Percentiles rank a stretch among this genome's conserved stretches.
These are phyloP conservation scores for Brachycybe producta DNA, from an alignment of 2,888 invertebrate species.

Conservation along the genomic window DNA sequence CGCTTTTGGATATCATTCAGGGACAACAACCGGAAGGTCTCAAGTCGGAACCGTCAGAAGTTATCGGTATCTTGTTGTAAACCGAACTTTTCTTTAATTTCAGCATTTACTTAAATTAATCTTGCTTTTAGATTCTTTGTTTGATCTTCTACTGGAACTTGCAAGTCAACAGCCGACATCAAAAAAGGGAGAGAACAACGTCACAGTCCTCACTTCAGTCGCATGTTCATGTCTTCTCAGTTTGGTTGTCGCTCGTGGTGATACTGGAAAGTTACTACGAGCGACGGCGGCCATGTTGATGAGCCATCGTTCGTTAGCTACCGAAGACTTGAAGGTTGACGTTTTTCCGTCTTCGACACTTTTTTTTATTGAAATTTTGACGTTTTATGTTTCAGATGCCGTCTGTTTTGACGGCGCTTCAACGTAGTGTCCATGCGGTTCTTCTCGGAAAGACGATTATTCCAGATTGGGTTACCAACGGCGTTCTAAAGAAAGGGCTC, in stretches of 20 bases:
- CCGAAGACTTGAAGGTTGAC: slow-evolving; percentile 63
- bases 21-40: slow-evolving; percentile 77
- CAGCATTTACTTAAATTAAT: slow-evolving; percentile 12
- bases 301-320: slow-evolving; percentile 60
- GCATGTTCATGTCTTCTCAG: slow-evolving; percentile 86
- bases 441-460: slow-evolving; percentile 67
- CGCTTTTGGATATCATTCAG: slow-evolving; percentile 80
- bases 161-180: slow-evolving; percentile 47
- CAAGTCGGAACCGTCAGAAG: slow-evolving; percentile 62
- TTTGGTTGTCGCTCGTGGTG: slow-evolving; percentile 81
- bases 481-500: slow-evolving; percentile 52
- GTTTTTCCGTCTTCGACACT: slow-evolving; percentile 11
- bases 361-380: slow-evolving; percentile 13
- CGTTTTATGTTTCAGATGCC: slow-evolving; percentile 49
- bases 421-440: slow-evolving; percentile 77
- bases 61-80: slow-evolving; percentile 41
- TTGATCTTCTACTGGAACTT: slow-evolving; percentile 68
- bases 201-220: slow-evolving; percentile 60
- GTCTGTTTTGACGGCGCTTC: slow-evolving; percentile 65
- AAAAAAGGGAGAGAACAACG: slow-evolving; percentile 40
- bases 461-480: slow-evolving; percentile 79
- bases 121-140: slow-evolving; percentile 53
- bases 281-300: slow-evolving; percentile 77
- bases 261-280: slow-evolving; percentile 75
- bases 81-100: neutral